Evolutionary conservation across 2,888 invertebrate genomes (phyloP), one percentile per base, ranked within the genome.

Genomic region (Neoitamus cyanurus): DNA sequence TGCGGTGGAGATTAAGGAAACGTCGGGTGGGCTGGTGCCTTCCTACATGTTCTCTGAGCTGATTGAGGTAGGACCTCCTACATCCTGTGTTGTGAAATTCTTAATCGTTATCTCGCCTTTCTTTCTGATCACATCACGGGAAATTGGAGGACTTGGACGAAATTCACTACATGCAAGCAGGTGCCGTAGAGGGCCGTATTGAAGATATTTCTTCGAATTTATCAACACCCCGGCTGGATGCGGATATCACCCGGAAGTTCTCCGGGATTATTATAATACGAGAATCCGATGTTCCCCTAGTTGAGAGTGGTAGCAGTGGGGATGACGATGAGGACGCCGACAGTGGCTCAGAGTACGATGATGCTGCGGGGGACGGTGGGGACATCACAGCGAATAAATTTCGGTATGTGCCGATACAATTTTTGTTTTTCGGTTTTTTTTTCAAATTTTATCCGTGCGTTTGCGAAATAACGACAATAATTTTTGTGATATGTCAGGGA

Each of bases 1-100:
- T 78, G 31, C 69, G 1, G 30, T 75, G 5, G 69, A 58, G 4
- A 36, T 78, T 34, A 34, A 84, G 7, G 84, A 73, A 13, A 31
- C 28, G 7, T 31, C 36, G 20, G 34, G 31, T 11, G 20, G 36
- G 20, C 20, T 36, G n/a, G 48, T 15, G 58, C 28, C 13, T 30
- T 28, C 84, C 2, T 90, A 90, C 36, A 87, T 90, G 84, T 90
- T 90, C 86, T 90, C 90, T 5, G 88, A 90, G 84, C 86, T 90
- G n/a, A 88, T 90, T 77, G 88, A 89, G 85, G 88, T 88, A 78
- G 0, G 3, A 28, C 13, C 28, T 46, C 0, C 36, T 34, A 34
- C 34, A 34, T 34, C 3, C 34, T 5, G 7, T 34, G 7, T 34
- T 48, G 15, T n/a, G n/a, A n/a, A n/a, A n/a, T n/a, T n/a, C n/a